Evolutionary conservation across 2,113 vertebrate species (phyloP), one percentile per base, ranked within the genome.

Genomic region (Sclerurus mexicanus): DNA sequence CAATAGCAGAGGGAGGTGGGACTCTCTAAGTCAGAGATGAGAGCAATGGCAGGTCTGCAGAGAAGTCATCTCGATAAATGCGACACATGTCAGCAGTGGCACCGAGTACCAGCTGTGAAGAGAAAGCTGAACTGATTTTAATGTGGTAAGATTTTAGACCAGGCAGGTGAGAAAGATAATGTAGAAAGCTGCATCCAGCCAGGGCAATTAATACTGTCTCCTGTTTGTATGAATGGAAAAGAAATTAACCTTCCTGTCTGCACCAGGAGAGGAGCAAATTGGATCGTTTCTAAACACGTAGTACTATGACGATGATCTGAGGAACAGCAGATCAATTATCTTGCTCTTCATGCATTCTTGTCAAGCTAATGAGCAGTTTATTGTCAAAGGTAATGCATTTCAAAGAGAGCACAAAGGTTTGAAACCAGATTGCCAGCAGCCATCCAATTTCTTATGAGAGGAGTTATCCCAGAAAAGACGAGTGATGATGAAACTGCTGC

Each of bases 181-280:
- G 75, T 58, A 79, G 95, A 95, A 87, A 47, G 23, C 64, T 62
- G 55, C 27, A 74, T 44, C 55, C 82, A 92, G 23, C 40, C 66
- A 92, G 62, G 46, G 40, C 59, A 79, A 81, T 88, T 89, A 89
- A 89, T 93, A 44, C 64, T 74, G 35, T 78, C 83, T 84, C 80
- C 59, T 62, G 59, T 86, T 94, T 76, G 64, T 67, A 42, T 73
- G 79, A 94, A 93, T 68, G 49, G 62, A 73, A 80, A 87, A 95
- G 59, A 90, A 95, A 92, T 95, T 89, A 93, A 93, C 88, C 49
- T 92, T 79, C 76, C 90, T 95, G 59, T 68, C 85, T 93, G 82
- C 69, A 92, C 71, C 82, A 93, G 68, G 74, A 95, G 59, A 84
- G 87, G 53, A 91, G 69, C 73, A 89, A 94, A 90, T 59, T 89